Conservation (phyloP, 1,140 invertebrate genomes). For the Drosophila sp. region DNA sequence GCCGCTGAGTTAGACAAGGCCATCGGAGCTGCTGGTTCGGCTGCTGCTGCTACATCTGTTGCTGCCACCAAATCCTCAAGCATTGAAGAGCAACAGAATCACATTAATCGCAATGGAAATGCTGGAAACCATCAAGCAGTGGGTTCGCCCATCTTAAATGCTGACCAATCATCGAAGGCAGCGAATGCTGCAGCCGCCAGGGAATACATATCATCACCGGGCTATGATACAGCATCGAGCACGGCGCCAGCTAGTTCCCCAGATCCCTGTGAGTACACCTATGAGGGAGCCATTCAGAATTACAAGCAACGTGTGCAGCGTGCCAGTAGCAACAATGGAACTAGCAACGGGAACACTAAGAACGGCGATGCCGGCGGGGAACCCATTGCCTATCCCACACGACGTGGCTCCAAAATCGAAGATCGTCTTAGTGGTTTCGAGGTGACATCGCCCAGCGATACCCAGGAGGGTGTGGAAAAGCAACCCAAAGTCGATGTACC, state of each 20-base stretch:
- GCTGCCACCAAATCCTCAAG: slow-evolving; percentile 10
- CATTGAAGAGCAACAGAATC: slow-evolving; percentile 63
- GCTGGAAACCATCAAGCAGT: slow-evolving; percentile 38
- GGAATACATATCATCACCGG: slow-evolving; percentile 80
- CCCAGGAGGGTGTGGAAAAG: slow-evolving; percentile 74
- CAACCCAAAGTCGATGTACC: slow-evolving; percentile 86
- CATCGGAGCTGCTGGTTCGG: slow-evolving; percentile 49
- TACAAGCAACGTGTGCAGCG: slow-evolving; percentile 90
- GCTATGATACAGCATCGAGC: slow-evolving; percentile 79
- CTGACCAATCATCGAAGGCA: slow-evolving; percentile 38
- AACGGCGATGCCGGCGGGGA: slow-evolving; percentile 37
- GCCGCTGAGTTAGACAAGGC: slow-evolving; percentile 69
- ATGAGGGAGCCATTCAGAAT: slow-evolving; percentile 92
- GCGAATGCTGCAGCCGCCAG: slow-evolving; percentile 43
- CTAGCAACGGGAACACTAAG: slow-evolving; percentile 43
- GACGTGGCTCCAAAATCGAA: slow-evolving; percentile 78
- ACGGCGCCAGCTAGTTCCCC: slow-evolving; percentile 77
- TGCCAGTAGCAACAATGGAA: slow-evolving; percentile 76
- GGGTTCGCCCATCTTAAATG: slow-evolving; percentile 21
- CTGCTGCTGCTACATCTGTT: slow-evolving; percentile 1
- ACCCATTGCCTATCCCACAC: slow-evolving; percentile 63
- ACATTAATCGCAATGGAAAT: slow-evolving; percentile 61
- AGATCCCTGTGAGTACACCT: slow-evolving; percentile 89
- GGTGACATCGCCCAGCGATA: slow-evolving; percentile 81
- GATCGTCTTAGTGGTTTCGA: slow-evolving; percentile 78